Percentiles rank a stretch among this genome's conserved stretches.
Evolutionary conservation across 1,140 invertebrate genomes (phyloP).

Genomic region (Bicyclus anynana): DNA sequence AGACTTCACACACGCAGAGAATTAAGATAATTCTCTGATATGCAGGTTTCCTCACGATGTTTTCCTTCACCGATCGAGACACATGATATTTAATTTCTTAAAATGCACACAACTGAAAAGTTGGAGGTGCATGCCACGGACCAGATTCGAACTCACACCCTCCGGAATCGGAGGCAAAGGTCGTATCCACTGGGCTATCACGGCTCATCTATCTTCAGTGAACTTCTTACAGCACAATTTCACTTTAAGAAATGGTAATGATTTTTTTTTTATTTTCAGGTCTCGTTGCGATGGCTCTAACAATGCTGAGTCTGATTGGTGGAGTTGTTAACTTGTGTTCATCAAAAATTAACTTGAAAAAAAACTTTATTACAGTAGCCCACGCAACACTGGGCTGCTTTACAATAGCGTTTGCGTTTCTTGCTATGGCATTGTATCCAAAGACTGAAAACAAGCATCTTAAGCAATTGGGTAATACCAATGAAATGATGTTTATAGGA

Average conservation of each 20-base stretch:
- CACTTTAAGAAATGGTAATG: not conserved
- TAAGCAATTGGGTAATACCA: not conserved
- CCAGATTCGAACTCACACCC: no score
- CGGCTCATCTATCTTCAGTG: no score
- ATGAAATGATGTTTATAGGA: not conserved
- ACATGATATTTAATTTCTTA: no score
- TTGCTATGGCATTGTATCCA: not conserved
- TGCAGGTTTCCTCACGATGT: no score
- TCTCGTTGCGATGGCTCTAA: conserved; percentile 16
- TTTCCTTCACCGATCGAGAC: no score
- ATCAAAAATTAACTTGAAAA: conserved; percentile 8
- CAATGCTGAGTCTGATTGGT: conserved; percentile 16
- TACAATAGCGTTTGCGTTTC: conserved; percentile 6
- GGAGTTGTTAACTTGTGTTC: conserved; percentile 22
- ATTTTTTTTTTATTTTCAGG: not conserved
- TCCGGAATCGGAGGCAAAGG: no score
- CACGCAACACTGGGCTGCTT: conserved; percentile 4
- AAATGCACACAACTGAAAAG: no score
- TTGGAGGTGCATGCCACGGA: no score
- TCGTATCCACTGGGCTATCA: no score
- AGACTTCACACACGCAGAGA: no score
- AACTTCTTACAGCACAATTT: no score
- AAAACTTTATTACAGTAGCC: conserved; percentile 7
- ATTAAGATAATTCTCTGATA: no score
- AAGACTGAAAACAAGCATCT: not conserved